A percentile compares a stretch with the other conserved stretches of the same genome.
Evolutionary conservation across 2,888 invertebrate genomes (phyloP).

Genomic region (Amphipoea lucens): DNA sequence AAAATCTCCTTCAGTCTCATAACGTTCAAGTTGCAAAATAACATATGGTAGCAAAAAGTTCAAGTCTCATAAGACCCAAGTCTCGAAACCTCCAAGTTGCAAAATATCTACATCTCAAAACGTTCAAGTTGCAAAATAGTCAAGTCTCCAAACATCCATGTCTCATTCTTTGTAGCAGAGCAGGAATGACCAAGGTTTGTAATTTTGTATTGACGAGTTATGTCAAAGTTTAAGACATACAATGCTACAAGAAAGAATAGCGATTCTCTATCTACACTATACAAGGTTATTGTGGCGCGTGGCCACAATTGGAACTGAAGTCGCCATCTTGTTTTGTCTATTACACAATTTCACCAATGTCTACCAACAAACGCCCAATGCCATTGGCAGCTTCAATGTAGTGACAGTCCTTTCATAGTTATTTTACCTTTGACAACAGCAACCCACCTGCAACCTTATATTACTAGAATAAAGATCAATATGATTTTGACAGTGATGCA

Average conservation of each 20-base stretch:
- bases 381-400: neutral
- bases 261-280: neutral
- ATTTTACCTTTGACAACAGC: neutral
- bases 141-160: too few species aligned
- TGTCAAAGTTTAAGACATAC: conserved; percentile 3
- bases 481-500: neutral
- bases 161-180: neutral
- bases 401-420: neutral
- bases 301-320: neutral
- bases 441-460: neutral
- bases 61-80: too few species aligned
- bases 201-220: conserved; percentile 1
- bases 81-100: too few species aligned
- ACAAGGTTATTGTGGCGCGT: neutral
- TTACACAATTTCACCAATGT: neutral
- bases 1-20: too few species aligned
- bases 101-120: too few species aligned
- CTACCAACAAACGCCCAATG: neutral
- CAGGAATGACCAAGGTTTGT: conserved; percentile 8
- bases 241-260: neutral
- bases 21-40: too few species aligned
- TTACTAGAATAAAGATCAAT: neutral
- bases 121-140: too few species aligned
- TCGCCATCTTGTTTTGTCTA: neutral
- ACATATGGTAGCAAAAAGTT: too few species aligned